Evolutionary conservation across 1,140 invertebrate species (phyloP).

Genomic region (Aphaenogaster floridana): DNA sequence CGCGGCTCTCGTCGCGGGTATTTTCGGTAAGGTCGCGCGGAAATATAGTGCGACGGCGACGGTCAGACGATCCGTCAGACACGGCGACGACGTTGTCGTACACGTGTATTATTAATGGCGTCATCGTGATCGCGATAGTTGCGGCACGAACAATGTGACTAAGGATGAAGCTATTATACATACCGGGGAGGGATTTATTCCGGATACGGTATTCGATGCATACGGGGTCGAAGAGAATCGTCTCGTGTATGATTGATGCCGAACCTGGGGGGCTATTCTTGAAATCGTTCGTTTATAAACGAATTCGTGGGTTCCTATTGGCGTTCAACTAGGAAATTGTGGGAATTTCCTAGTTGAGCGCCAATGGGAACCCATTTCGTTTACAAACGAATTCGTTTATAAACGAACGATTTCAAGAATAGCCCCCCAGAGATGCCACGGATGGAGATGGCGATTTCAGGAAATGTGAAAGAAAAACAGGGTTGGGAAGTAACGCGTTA

Average conservation of each 20-base stretch:
- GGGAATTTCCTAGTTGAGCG: too few species aligned
- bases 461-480: neutral
- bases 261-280: too few species aligned
- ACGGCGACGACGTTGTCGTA: slow-evolving; percentile 43
- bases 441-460: neutral
- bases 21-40: slow-evolving; percentile 60
- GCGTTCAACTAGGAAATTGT: too few species aligned
- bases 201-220: neutral
- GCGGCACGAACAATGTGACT: neutral
- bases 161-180: slow-evolving; percentile 36
- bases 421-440: slow-evolving; percentile 7
- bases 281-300: too few species aligned
- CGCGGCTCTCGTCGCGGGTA: slow-evolving; percentile 40
- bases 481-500: too few species aligned
- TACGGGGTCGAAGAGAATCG: neutral
- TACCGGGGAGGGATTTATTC: neutral
- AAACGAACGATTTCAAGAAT: too few species aligned
- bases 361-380: too few species aligned
- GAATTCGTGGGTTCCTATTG: too few species aligned
- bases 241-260: neutral
- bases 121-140: neutral
- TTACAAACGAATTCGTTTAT: too few species aligned
- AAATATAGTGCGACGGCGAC: slow-evolving; percentile 12
- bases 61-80: slow-evolving; percentile 69
- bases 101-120: slow-evolving; percentile 51